These are phyloP conservation scores for Drosophila subpulchrella DNA, from an alignment of 1,140 invertebrate species.

Conservation along the genomic window DNA sequence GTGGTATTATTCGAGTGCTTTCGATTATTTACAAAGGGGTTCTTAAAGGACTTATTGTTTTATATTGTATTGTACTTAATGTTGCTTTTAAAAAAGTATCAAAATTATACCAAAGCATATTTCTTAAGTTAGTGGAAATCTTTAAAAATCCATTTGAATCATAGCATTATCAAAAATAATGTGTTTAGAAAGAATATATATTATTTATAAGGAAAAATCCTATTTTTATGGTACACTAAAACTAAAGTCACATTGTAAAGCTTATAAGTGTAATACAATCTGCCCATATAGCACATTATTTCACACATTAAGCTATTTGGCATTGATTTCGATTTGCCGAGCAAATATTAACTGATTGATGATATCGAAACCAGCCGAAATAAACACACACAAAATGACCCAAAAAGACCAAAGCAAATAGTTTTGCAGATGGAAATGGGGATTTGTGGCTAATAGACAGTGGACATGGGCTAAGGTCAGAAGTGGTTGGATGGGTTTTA, in stretches of 20 bases:
- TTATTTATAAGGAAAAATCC: too few relatives aligned
- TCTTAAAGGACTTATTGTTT: not conserved
- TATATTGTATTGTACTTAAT: not conserved
- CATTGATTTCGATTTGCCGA: conserved; percentile 60
- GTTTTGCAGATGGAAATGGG: conserved; percentile 15
- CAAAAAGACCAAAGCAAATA: conserved; percentile 30
- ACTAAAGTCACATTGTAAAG: conserved; percentile 12
- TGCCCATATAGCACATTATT: conserved; percentile 24
- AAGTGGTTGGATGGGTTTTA: conserved; percentile 26
- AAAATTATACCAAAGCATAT: not conserved
- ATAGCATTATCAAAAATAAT: too few relatives aligned
- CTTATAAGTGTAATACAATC: conserved; percentile 47
- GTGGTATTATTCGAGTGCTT: not conserved
- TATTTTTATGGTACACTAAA: not conserved
- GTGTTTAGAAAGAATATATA: too few relatives aligned
- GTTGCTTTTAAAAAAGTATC: not conserved
- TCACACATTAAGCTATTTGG: conserved; percentile 55
- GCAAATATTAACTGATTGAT: conserved; percentile 48
- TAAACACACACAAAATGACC: conserved; percentile 11
- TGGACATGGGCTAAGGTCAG: conserved; percentile 22
- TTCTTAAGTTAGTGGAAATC: too few relatives aligned
- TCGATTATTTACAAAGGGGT: conserved; percentile 7
- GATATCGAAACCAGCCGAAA: conserved; percentile 34
- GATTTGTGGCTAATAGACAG: conserved; percentile 49
- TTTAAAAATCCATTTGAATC: too few relatives aligned